Conservation (phyloP, 2,113 vertebrate genomes). For the Dasyurus viverrinus region DNA sequence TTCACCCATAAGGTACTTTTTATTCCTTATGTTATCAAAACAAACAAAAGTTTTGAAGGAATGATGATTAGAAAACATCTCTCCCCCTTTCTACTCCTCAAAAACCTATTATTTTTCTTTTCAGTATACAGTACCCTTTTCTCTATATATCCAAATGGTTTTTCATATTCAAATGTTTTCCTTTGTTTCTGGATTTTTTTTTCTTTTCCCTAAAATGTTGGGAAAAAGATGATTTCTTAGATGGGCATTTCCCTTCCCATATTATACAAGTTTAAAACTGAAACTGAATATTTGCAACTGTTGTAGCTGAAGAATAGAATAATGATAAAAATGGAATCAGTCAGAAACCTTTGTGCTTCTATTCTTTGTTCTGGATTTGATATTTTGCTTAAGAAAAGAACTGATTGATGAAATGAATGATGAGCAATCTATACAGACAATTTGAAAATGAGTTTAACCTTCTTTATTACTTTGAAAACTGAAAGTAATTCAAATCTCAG, state of each 20-base stretch:
- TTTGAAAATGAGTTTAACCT: conserved; percentile 69
- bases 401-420: conserved; percentile 46
- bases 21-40: background rate
- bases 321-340: background rate
- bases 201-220: background rate
- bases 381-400: conserved; percentile 58
- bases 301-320: background rate
- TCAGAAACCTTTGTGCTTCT: background rate
- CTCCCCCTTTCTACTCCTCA: background rate
- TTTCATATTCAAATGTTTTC: background rate
- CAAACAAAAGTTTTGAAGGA: background rate
- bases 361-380: background rate
- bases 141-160: background rate
- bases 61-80: background rate
- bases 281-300: background rate
- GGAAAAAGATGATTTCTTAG: background rate
- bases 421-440: conserved; percentile 57
- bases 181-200: background rate
- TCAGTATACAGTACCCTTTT: background rate
- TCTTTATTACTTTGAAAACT: conserved; percentile 71
- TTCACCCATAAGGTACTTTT: background rate
- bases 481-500: conserved; percentile 68
- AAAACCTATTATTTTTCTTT: background rate
- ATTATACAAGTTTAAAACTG: background rate
- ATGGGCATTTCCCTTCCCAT: background rate